Percentiles rank a stretch among this genome's conserved stretches.
Conservation (phyloP, 2,888 invertebrate genomes). For the Odontothrips loti region DNA sequence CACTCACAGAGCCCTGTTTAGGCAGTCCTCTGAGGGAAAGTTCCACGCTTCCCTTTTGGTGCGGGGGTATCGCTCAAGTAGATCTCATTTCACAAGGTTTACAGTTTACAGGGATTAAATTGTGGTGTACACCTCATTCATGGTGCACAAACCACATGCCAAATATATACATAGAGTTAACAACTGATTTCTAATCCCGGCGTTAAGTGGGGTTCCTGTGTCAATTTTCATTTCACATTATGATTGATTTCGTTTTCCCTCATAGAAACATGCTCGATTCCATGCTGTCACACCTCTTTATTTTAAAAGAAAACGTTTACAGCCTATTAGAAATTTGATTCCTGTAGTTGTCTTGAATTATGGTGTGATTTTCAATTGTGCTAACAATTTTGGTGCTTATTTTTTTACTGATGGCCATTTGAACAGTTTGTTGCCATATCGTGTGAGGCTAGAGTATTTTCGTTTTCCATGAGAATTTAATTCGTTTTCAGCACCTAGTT, state of each 20-base stretch:
- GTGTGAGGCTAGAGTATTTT: conserved; percentile 17
- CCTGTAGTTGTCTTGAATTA: conserved; percentile 1
- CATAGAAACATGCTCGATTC: neutral
- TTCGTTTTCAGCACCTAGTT: conserved; percentile 13
- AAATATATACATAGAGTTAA: neutral
- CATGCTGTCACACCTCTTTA: neutral
- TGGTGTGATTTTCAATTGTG: conserved; percentile 17
- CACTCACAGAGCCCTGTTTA: conserved; percentile 47
- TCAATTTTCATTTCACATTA: neutral
- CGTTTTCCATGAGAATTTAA: neutral
- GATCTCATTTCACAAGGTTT: no score
- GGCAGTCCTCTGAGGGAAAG: conserved; percentile 48
- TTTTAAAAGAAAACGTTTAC: neutral
- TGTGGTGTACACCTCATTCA: no score
- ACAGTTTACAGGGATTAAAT: no score
- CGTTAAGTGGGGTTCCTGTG: neutral
- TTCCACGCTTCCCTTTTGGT: conserved; percentile 43
- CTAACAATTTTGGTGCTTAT: conserved; percentile 8
- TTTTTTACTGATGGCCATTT: conserved; percentile 1
- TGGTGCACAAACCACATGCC: no score
- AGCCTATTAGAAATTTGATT: neutral
- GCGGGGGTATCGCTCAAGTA: neutral
- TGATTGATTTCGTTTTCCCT: neutral
- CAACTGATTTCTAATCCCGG: neutral
- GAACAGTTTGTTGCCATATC: neutral